Percentiles rank a stretch among this genome's conserved stretches.
Evolutionary conservation across 2,113 vertebrate species (phyloP).

Genomic region (Nothocercus julius): DNA sequence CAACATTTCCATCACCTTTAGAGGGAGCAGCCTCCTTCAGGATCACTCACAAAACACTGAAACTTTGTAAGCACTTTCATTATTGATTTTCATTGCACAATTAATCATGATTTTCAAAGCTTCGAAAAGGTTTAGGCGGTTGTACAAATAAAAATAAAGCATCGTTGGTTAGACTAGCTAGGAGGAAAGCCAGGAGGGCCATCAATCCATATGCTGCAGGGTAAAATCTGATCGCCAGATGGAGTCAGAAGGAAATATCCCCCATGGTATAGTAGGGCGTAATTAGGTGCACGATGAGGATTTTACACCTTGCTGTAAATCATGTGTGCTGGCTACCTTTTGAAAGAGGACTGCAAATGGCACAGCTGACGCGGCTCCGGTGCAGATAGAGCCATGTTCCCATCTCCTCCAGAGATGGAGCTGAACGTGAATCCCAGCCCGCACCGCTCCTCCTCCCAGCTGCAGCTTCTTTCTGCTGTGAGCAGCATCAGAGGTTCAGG

Average conservation of each 20-base stretch:
- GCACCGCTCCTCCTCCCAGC: not conserved
- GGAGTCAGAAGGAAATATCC: constrained; percentile 46
- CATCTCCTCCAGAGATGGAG: not conserved
- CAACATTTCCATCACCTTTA: not conserved
- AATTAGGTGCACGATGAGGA: constrained; percentile 39
- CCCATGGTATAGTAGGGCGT: constrained; percentile 29
- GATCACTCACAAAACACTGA: constrained; percentile 37
- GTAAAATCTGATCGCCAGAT: constrained; percentile 48
- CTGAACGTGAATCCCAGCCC: not conserved
- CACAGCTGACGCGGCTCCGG: not conserved
- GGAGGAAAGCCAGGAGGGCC: constrained; percentile 6
- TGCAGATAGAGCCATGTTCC: not conserved
- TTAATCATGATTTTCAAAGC: constrained; percentile 65
- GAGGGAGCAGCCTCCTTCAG: constrained; percentile 52
- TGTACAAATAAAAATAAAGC: constrained; percentile 45
- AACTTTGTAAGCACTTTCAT: constrained; percentile 58
- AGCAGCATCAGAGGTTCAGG: not conserved
- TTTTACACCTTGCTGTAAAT: constrained; percentile 59
- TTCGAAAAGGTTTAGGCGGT: constrained; percentile 42
- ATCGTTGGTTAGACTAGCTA: constrained; percentile 49
- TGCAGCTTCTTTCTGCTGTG: not conserved
- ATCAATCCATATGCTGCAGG: constrained; percentile 44
- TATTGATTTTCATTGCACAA: constrained; percentile 61
- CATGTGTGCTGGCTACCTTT: not conserved
- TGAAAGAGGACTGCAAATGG: not conserved